phyloP scores from a whole-genome alignment of 2,797 vertebrate genomes.

The Graptemys geographica region DNA sequence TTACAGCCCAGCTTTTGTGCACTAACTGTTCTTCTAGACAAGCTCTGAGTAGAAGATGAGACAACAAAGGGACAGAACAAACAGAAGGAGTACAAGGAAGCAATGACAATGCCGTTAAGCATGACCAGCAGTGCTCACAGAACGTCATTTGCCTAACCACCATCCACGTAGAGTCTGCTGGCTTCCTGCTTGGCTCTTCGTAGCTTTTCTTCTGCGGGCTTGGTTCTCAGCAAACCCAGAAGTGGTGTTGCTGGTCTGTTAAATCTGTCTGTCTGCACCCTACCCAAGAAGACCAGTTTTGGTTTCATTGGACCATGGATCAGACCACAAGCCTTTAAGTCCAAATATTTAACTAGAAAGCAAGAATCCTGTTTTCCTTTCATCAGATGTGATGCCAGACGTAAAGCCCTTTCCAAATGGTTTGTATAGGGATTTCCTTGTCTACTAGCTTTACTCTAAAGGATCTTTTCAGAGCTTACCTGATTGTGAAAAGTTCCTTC shows the following conservation, averaged over 20 bases:
- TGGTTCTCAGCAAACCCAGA: slow-evolving; percentile 22
- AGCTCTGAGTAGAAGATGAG: neutral
- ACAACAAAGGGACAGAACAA: neutral
- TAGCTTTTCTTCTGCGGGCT: neutral
- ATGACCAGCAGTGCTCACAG: neutral
- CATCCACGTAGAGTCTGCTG: neutral
- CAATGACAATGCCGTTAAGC: neutral
- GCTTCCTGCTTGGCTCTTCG: neutral
- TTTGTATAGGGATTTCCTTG: slow-evolving; percentile 66
- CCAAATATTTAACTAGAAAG: slow-evolving; percentile 56
- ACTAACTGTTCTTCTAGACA: neutral
- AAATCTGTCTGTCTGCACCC: neutral
- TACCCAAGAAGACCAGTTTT: neutral
- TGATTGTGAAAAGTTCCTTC: neutral
- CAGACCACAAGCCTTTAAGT: slow-evolving; percentile 53
- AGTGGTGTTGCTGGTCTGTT: neutral
- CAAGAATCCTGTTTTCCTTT: slow-evolving; percentile 50
- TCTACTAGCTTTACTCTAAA: neutral
- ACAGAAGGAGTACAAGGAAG: neutral
- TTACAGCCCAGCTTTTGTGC: neutral
- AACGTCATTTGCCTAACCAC: neutral
- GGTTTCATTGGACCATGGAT: slow-evolving; percentile 37
- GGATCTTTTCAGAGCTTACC: neutral
- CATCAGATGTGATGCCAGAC: neutral
- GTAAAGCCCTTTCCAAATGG: neutral